Conservation (phyloP, 2,888 invertebrate species). For the Ariolimax columbianus region DNA sequence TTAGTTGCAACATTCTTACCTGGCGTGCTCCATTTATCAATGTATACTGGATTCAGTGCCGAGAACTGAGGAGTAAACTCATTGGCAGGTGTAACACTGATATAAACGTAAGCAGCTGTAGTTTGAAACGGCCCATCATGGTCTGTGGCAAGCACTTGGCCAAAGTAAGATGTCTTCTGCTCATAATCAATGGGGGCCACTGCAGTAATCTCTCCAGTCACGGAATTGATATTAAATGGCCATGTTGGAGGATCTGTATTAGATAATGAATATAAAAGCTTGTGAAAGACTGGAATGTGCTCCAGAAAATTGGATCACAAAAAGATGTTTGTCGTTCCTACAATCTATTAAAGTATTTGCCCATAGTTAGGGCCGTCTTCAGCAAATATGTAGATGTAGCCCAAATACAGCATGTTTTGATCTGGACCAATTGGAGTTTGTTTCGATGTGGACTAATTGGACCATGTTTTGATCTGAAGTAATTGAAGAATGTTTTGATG, state of each 20-base stretch:
- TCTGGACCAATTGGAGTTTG: too few relatives aligned
- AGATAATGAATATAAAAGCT: neutral
- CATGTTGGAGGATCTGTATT: neutral
- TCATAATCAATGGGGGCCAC: conserved; percentile 49
- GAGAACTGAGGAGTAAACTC: conserved; percentile 11
- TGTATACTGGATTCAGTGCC: too few relatives aligned
- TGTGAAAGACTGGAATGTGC: neutral
- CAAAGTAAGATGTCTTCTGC: conserved; percentile 48
- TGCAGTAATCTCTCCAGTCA: neutral
- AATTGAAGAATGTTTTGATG: too few relatives aligned
- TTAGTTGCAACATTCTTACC: neutral
- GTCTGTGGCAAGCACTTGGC: conserved; percentile 63
- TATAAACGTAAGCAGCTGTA: neutral
- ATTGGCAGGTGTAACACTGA: conserved; percentile 25
- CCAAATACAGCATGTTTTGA: too few relatives aligned
- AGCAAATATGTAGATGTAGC: too few relatives aligned
- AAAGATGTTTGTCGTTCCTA: too few relatives aligned
- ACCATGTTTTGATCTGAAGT: too few relatives aligned
- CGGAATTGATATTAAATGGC: conserved; percentile 30
- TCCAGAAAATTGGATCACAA: too few relatives aligned
- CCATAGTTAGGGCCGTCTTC: too few relatives aligned
- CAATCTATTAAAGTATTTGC: too few relatives aligned
- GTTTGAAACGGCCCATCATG: conserved; percentile 2
- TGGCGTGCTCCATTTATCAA: neutral
- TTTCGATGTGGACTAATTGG: too few relatives aligned